Evolutionary conservation across 2,797 vertebrate species (phyloP).

Genomic region (Sebastes kiyomatsui): DNA sequence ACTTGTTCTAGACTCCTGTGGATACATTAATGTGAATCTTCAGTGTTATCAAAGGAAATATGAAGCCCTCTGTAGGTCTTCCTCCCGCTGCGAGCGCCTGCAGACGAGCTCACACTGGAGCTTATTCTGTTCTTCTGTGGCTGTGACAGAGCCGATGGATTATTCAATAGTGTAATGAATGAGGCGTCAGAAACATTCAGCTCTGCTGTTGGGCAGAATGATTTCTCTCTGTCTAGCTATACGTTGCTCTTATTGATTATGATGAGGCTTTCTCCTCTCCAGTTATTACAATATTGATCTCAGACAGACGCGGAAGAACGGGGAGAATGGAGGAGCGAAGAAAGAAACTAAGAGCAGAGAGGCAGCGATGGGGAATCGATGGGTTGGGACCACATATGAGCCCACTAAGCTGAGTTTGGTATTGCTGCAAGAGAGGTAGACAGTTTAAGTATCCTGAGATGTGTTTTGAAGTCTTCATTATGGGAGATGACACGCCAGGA

Average conservation of each 20-base stretch:
- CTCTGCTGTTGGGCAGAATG: slow-evolving; percentile 68
- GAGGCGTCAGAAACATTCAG: slow-evolving; percentile 78
- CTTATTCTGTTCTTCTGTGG: slow-evolving; percentile 57
- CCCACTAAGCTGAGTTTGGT: slow-evolving; percentile 4
- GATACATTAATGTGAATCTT: slow-evolving; percentile 33
- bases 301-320: slow-evolving; percentile 56
- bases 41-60: slow-evolving; percentile 40
- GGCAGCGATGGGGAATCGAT: slow-evolving; percentile 14
- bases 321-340: slow-evolving; percentile 37
- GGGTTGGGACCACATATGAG: slow-evolving; percentile 19
- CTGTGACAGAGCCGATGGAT: slow-evolving; percentile 70
- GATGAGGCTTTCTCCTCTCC: slow-evolving; percentile 77
- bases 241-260: slow-evolving; percentile 79
- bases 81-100: slow-evolving; percentile 33
- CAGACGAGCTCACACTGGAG: slow-evolving; percentile 50
- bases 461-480: slow-evolving; percentile 11
- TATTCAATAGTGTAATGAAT: slow-evolving; percentile 82
- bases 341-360: slow-evolving; percentile 21
- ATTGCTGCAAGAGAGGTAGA: slow-evolving; percentile 1
- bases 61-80: slow-evolving; percentile 31
- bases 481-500: not conserved
- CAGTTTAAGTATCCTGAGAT: slow-evolving; percentile 15
- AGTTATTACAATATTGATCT: slow-evolving; percentile 83
- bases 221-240: slow-evolving; percentile 76
- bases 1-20: not conserved